Conservation (phyloP, 1,140 invertebrate species). For the Drosophila nigromelanica region DNA sequence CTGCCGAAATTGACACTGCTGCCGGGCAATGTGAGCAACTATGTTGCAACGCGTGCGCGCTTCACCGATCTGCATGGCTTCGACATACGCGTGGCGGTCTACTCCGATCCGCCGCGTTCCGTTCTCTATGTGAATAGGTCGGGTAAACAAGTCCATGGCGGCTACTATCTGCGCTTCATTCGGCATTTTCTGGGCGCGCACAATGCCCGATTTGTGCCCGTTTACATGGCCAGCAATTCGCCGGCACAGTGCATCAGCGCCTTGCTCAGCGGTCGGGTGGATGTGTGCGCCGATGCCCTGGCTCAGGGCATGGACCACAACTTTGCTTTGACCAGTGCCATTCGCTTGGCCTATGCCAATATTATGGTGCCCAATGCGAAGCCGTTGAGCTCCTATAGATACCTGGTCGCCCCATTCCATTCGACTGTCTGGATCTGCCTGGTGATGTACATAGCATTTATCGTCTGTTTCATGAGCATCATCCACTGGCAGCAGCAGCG, state of each 20-base stretch:
- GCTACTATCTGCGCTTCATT: constrained; percentile 57
- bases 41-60: neutral
- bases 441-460: constrained; percentile 35
- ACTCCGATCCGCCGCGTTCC: constrained; percentile 47
- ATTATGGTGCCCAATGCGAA: constrained; percentile 55
- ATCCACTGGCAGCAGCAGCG: constrained; percentile 47
- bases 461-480: constrained; percentile 52
- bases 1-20: constrained; percentile 29
- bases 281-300: constrained; percentile 58
- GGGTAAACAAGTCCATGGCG: constrained; percentile 30
- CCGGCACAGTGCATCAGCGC: constrained; percentile 46
- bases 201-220: constrained; percentile 55
- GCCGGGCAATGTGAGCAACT: constrained; percentile 12
- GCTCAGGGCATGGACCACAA: constrained; percentile 13
- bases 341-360: constrained; percentile 56
- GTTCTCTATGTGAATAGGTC: constrained; percentile 38
- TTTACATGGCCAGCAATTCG: constrained; percentile 33
- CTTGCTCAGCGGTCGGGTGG: constrained; percentile 30
- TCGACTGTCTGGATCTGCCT: constrained; percentile 54
- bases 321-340: constrained; percentile 38
- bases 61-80: constrained; percentile 33
- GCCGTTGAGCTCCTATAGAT: constrained; percentile 49
- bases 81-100: constrained; percentile 48
- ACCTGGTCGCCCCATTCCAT: constrained; percentile 52
- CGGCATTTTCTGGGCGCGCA: constrained; percentile 29